These are phyloP conservation scores for Candidula unifasciata DNA, from an alignment of 2,888 invertebrate species.

Conservation along the genomic window DNA sequence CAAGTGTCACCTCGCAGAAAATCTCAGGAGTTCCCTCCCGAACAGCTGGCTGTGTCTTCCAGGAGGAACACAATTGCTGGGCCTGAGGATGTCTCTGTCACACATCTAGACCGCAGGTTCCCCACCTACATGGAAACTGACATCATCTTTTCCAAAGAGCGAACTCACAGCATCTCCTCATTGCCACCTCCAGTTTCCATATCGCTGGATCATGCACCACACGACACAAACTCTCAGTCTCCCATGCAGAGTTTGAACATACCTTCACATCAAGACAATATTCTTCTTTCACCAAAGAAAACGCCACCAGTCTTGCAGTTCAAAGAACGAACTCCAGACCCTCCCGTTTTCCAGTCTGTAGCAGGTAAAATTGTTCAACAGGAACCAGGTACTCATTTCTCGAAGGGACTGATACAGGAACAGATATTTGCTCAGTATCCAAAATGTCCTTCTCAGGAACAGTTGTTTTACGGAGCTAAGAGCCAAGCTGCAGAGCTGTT, in stretches of 20 bases:
- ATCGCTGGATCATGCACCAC: slow-evolving; percentile 44
- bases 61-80: slow-evolving; percentile 46
- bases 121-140: slow-evolving; percentile 5
- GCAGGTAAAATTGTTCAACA: slow-evolving; percentile 10
- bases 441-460: slow-evolving; percentile 36
- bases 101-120: slow-evolving; percentile 36
- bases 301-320: slow-evolving; percentile 31
- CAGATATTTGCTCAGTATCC: slow-evolving; percentile 24
- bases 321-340: slow-evolving; percentile 40
- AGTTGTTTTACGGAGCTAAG: slow-evolving; percentile 30
- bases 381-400: slow-evolving; percentile 21
- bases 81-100: slow-evolving; percentile 34
- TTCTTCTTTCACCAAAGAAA: slow-evolving; percentile 38
- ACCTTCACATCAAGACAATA: slow-evolving; percentile 47
- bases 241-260: slow-evolving; percentile 42
- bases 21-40: slow-evolving; percentile 45
- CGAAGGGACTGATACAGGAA: slow-evolving; percentile 18
- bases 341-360: slow-evolving; percentile 19
- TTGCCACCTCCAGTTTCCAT: slow-evolving; percentile 50
- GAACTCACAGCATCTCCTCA: slow-evolving; percentile 4
- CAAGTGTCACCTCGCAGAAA: slow-evolving; percentile 41
- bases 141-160: slow-evolving; percentile 30
- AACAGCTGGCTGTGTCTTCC: slow-evolving; percentile 32
- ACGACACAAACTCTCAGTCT: slow-evolving; percentile 47
- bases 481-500: slow-evolving; percentile 4